These are phyloP conservation scores for Crotalus helleri DNA, from an alignment of 2,113 vertebrate genomes.

Conservation along the genomic window DNA sequence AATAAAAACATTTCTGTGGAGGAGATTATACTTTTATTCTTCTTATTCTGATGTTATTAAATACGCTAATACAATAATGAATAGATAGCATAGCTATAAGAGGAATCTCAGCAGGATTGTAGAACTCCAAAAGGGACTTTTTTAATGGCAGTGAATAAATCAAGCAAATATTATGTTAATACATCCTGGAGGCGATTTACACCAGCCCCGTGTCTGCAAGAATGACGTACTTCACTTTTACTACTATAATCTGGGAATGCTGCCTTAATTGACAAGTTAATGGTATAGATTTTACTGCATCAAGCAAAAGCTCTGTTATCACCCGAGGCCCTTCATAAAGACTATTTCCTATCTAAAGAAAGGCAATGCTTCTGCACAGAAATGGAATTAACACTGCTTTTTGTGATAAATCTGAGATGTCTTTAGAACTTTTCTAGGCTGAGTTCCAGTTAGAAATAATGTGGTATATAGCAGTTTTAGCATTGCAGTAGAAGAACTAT, in stretches of 20 bases:
- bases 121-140: not conserved
- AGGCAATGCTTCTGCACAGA: not conserved
- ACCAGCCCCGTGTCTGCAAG: not conserved
- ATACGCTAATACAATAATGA: not conserved
- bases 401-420: not conserved
- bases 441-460: not conserved
- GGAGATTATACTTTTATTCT: not conserved
- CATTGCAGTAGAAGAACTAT: not conserved
- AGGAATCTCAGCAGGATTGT: not conserved
- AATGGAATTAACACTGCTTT: not conserved
- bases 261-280: not conserved
- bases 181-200: not conserved
- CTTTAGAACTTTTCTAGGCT: conserved; percentile 3
- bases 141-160: not conserved
- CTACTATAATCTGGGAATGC: not conserved
- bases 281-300: not conserved
- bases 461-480: not conserved
- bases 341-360: not conserved
- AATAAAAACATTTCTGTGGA: not conserved
- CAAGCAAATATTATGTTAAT: not conserved
- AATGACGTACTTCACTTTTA: not conserved
- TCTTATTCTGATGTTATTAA: not conserved
- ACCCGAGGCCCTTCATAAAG: not conserved
- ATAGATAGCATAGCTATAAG: not conserved
- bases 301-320: not conserved